These are phyloP conservation scores for Polypterus senegalus DNA, from an alignment of 2,113 vertebrate genomes.

Conservation along the genomic window DNA sequence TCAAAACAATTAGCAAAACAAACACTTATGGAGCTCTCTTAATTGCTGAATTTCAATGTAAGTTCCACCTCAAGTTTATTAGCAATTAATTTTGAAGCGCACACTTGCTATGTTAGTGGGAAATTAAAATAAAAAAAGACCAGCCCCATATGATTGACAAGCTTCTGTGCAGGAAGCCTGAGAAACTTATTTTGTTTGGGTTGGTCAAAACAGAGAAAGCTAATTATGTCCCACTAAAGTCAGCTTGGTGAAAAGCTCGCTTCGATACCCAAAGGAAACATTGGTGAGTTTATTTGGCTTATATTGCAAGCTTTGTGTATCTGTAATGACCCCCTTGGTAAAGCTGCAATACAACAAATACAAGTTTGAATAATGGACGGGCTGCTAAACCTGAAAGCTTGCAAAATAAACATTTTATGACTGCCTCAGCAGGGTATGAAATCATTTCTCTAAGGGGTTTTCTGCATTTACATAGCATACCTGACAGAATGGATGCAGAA, in stretches of 20 bases:
- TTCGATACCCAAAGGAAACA: neutral
- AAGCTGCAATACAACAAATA: neutral
- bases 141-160: neutral
- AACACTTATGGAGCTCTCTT: no score
- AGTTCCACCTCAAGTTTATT: no score
- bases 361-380: conserved; percentile 6
- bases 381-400: conserved; percentile 6
- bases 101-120: no score
- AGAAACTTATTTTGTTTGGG: neutral
- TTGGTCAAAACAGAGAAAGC: neutral
- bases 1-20: no score
- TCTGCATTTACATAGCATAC: no score
- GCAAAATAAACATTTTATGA: neutral
- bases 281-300: conserved; percentile 20
- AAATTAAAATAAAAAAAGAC: neutral
- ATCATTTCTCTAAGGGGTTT: neutral
- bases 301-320: conserved; percentile 17
- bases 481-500: no score
- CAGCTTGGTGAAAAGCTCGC: conserved; percentile 2
- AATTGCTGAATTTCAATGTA: no score
- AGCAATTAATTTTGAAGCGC: no score
- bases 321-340: conserved; percentile 19
- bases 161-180: neutral
- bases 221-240: neutral
- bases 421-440: neutral